Evolutionary conservation across 2,888 invertebrate species (phyloP), one percentile per base, ranked within the genome.

Genomic region (Nebria brevicollis): DNA sequence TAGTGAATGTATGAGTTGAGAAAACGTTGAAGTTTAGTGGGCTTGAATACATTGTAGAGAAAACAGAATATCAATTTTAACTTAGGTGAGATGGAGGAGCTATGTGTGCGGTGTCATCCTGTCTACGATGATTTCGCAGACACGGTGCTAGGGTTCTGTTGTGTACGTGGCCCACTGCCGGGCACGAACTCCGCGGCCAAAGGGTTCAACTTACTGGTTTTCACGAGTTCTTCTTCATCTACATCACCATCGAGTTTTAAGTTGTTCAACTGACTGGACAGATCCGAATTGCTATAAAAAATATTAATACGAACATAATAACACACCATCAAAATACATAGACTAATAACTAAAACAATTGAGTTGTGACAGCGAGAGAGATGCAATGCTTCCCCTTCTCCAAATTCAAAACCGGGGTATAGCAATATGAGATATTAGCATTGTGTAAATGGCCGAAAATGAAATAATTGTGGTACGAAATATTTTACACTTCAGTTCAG

Each of bases 111-210:
- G 54, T 13, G 54, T 54, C 54, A 11, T 11, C 54, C 11, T 11
- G 54, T 54, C 54, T 54, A 54, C 54, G 54, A 54, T 8, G 54
- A 54, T 54, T 34, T 34, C 34, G 34, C 34, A 34, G 54, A 54
- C 1, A 11, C 13, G 6, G 8, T 54, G 8, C 7, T 54, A 13
- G 54, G 11, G 7, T 54, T 54, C 42, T 73, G 73, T 73, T 76
- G 25, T 6, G 75, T 68, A 41, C 81, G 81, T 25, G 80, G 79
- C 54, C 4, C 13, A 54, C 8, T 11, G 34, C 77, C 81, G 84
- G 96, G 96, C 81, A 96, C 93, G 86, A 96, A 96, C 89, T 96
- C 96, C 0, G 95, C 95, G 0, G 96, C 96, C 84, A 96, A 91
- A 0, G 96, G 96, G 90, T 96, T 96, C 82, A 96, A 90, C 66